Evolutionary conservation across 2,113 vertebrate genomes (phyloP).

Genomic region (Steatornis caripensis): DNA sequence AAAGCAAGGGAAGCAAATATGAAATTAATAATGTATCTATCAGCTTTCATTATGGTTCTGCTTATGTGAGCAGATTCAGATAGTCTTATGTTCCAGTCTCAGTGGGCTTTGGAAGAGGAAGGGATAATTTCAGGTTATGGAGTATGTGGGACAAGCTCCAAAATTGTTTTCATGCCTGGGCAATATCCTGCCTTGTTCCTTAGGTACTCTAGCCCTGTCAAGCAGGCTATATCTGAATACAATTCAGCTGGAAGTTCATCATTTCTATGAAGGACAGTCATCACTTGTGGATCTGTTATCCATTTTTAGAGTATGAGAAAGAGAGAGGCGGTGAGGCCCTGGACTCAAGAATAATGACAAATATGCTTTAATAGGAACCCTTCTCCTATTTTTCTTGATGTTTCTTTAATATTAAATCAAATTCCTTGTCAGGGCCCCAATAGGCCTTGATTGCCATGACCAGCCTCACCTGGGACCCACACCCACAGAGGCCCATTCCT

Average conservation of each 20-base stretch:
- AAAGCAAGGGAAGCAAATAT: not conserved
- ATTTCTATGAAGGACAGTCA: not conserved
- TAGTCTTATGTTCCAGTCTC: not conserved
- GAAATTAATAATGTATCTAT: not conserved
- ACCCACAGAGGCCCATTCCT: not conserved
- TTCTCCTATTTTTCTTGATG: not conserved
- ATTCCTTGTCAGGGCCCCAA: not conserved
- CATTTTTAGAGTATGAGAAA: not conserved
- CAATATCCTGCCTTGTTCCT: not conserved
- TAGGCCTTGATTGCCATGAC: not conserved
- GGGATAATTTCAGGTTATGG: not conserved
- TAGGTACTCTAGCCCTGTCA: not conserved
- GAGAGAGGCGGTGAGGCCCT: not conserved
- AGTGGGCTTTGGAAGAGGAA: not conserved
- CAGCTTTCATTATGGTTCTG: not conserved
- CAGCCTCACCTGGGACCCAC: not conserved
- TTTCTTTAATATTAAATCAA: not conserved
- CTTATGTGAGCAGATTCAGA: not conserved
- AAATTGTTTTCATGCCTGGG: not conserved
- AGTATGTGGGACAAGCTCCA: not conserved
- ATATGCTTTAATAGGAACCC: not conserved
- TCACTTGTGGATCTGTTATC: not conserved
- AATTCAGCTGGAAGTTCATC: not conserved
- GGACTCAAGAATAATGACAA: not conserved
- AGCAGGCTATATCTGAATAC: not conserved